Base-by-base conservation (phyloP, 2,888 invertebrate species). In the Cephus pulcher region DNA sequence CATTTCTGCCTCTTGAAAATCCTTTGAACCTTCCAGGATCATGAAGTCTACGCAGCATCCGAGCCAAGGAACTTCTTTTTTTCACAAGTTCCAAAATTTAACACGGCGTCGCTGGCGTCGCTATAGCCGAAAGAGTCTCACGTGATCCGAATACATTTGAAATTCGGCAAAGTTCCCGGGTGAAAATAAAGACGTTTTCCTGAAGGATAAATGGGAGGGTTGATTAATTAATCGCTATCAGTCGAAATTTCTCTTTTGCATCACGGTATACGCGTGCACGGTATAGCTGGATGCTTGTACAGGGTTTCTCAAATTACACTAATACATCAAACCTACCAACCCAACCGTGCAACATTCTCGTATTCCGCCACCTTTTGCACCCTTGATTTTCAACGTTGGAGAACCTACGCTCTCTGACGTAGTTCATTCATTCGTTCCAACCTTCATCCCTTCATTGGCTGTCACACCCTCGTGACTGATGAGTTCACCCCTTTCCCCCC, bases 1-100 rank as follows among this genome's bases (percentile, higher is more conserved):
- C 33, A 70, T 74, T 76, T 73, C 73, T 73, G 73, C 76, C 79
- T 78, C 35, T 74, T 30, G 35, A 12, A 74, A 34, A 15, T 23
- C 56, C 56, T 56, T 56, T 56, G 56, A 56, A 56, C 56, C 56
- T 56, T 56, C 23, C 23, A 56, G 56, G 15, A 56, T 15, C 23
- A 56, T 23, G 23, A 23, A 56, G 56, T 56, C 56, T 56, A 1
- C 56, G 2, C 23, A 56, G 56, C 56, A 56, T 56, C 23, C 23
- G 23, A 56, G 23, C 2, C 23, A 56, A 23, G 23, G 6, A 56
- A 56, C 56, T 56, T 56, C 30, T 56, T 23, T 56, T 56, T 9
- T 56, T 56, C 9, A 23, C 9, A 23, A 23, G 56, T 23, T 15
- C 56, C 56, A 56, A 56, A 56, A 56, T 56, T 56, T 9, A 56